Conservation (phyloP, 2,888 invertebrate species). For the Mesopsocus fuscifrons region DNA sequence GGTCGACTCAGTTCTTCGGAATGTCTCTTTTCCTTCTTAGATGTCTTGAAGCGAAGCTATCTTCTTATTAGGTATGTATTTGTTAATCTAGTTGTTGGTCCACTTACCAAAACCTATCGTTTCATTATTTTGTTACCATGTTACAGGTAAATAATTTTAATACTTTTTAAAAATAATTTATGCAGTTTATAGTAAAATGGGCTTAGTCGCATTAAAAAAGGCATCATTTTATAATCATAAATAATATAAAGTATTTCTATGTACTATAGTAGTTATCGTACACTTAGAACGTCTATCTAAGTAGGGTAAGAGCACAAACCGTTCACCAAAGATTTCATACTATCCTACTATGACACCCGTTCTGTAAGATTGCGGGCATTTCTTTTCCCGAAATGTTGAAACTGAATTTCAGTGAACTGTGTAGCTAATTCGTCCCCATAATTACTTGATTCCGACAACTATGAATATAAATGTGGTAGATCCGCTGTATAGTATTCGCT, state of each 20-base stretch:
- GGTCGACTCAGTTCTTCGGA: too few relatives aligned
- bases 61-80: too few relatives aligned
- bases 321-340: constrained; percentile 9
- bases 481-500: too few relatives aligned
- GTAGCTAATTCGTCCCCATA: constrained; percentile 3
- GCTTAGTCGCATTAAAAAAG: not conserved
- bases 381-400: not conserved
- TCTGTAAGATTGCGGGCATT: not conserved
- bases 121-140: constrained; percentile 13
- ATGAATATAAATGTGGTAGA: too few relatives aligned
- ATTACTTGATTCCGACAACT: constrained; percentile 3
- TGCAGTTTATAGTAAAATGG: constrained; percentile 14
- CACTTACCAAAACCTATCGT: not conserved
- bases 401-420: not conserved
- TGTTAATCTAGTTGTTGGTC: constrained; percentile 12
- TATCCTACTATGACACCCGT: not conserved
- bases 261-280: not conserved
- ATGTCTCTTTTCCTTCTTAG: too few relatives aligned
- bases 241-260: constrained; percentile 4
- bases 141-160: constrained; percentile 18
- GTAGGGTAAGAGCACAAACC: constrained; percentile 6
- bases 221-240: constrained; percentile 1
- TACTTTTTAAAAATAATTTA: constrained; percentile 19
- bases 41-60: too few relatives aligned
- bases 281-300: constrained; percentile 1